Evolutionary conservation across 2,888 invertebrate genomes (phyloP), one percentile per base, ranked within the genome.

Genomic region (Caenorhabditis japonica): DNA sequence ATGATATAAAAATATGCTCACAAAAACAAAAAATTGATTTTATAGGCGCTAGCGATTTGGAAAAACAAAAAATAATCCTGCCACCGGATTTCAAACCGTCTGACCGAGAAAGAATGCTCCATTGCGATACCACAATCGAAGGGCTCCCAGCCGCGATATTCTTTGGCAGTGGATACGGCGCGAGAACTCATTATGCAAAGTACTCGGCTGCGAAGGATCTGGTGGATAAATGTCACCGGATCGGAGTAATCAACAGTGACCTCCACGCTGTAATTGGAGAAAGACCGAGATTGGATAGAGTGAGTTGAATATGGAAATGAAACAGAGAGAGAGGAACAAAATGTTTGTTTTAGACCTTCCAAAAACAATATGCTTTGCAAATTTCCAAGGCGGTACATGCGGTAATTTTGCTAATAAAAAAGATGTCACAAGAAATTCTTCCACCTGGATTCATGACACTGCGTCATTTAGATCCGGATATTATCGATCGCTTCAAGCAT

Each of bases 101-200:
- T 3, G 73, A 73, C 23, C 46, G 60, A 7, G 53, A 68, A 34
- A 25, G 58, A 30, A 55, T 76, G 52, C 51, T 72, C 15, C 77
- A 80, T 38, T 80, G 80, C 46, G 76, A 75, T 34, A 56, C 66
- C 0, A 76, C 68, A 10, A 61, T 80, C 25, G 19, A 41, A 4
- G 76, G 76, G 0, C 52, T 77, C 1, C 77, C 77, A 5, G 38
- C 64, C 0, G 53, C 70, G 15, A 72, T 80, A 19, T 80, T 80
- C 56, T 75, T 62, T 27, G 80, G 80, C 25, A 77, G 76, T 51
- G 77, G 80, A 25, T 80, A 75, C 46, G 77, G 80, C 19, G 23
- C 58, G 17, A 44, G 68, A 60, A 68, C 30, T 10, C 61, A 58
- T 21, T 53, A 38, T 15, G 77, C 80, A 7, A 60, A 75, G 17